phyloP scores from a whole-genome alignment of 2,888 invertebrate species.

The Linnaemya tessellans region DNA sequence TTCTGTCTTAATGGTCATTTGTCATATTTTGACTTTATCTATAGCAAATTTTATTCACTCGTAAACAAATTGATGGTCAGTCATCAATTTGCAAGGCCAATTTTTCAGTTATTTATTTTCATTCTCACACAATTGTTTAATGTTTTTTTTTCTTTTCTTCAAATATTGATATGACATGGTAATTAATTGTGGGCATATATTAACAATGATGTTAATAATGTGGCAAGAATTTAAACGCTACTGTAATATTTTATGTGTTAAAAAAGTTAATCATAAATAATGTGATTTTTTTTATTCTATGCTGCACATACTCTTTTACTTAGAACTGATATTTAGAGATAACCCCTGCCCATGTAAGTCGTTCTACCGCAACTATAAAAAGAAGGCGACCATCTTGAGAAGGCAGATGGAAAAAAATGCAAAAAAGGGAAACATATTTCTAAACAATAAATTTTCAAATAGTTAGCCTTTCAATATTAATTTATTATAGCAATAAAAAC shows the following conservation, averaged over 20 bases:
- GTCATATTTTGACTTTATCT: slow-evolving; percentile 70
- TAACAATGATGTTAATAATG: slow-evolving; percentile 13
- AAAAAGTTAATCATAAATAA: slow-evolving; percentile 40
- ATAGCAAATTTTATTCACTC: slow-evolving; percentile 54
- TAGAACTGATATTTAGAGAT: too few species aligned
- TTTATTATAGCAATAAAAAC: too few species aligned
- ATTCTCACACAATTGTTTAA: slow-evolving; percentile 27
- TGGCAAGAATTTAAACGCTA: slow-evolving; percentile 21
- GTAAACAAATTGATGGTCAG: slow-evolving; percentile 73
- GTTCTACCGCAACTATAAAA: too few species aligned
- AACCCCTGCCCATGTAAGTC: too few species aligned
- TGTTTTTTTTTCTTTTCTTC: slow-evolving; percentile 4
- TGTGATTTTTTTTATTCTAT: neutral
- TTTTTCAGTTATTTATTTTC: slow-evolving; percentile 30
- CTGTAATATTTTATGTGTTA: slow-evolving; percentile 42
- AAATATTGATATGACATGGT: slow-evolving; percentile 33
- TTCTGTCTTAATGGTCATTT: slow-evolving; percentile 59
- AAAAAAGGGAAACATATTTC: too few species aligned
- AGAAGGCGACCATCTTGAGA: too few species aligned
- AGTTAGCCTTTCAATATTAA: too few species aligned
- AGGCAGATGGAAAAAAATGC: too few species aligned
- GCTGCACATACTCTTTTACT: too few species aligned
- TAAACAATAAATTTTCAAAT: too few species aligned
- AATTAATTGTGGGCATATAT: slow-evolving; percentile 52
- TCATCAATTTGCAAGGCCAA: slow-evolving; percentile 67